Evolutionary conservation across 64 coral and sea anemone species (phyloP), one percentile per base, ranked within the genome.

Genomic region (Cladopsammia gracilis): DNA sequence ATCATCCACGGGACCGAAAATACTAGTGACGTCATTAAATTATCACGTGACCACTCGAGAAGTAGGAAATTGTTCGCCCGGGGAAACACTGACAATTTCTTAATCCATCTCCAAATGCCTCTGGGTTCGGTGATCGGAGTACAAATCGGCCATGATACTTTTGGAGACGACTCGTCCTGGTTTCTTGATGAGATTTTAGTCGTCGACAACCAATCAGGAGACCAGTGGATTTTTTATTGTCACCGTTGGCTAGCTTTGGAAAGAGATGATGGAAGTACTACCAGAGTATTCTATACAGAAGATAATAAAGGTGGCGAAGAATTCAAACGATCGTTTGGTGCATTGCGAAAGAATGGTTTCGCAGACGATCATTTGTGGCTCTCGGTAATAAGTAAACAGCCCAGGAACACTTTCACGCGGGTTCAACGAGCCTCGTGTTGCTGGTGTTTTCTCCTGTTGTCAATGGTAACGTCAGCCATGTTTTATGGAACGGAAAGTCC

Each of bases 101-200:
- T 68, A 7, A 5, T 96, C 26, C 76, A 56, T 61, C 24, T 88
- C 1, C 45, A 91, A 19, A 73, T 73, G 92, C 80, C 44, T 2
- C 48, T 96, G 20, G 94, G 90, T 11, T n/a, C 58, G 10, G 19
- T 96, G 3, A 20, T 24, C 4, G 64, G 88, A 10, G 22, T 96
- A n/a, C 74, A 77, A 13, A 71, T 91, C 5, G 92, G 94, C 83
- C 94, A 96, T 48, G 90, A 96, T 48, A 92, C 75, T 85, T 87
- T 44, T n/a, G 94, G 94, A 20, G 86, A 64, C 9, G 76, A 92
- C 44, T 82, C 94, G 4, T 92, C 83, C 4, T 93, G 91, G 91
- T 93, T 57, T 58, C n/a, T 93, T 3, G 87, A 62, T 5, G 34
- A 79, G 14, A 64, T 88, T 15, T 78, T 79, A 43, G 45, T 80